phyloP scores from a whole-genome alignment of 2,888 invertebrate species.

The Diarsia mendica region DNA sequence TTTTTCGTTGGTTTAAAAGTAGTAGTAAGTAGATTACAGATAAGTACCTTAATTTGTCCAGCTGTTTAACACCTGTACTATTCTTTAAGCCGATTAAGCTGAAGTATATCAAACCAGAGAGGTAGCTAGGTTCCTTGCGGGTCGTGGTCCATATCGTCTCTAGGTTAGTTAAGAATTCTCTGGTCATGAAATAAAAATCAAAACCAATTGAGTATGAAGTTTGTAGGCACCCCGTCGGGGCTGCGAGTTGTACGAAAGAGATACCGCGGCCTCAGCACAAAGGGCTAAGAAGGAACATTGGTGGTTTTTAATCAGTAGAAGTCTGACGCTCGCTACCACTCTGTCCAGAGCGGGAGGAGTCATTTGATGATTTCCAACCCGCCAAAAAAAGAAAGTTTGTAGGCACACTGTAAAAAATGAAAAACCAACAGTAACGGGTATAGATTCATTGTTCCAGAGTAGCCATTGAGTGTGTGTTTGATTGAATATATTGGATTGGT shows the following conservation, averaged over 20 bases:
- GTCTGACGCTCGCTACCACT: too few relatives aligned
- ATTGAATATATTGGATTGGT: conserved; percentile 51
- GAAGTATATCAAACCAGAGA: neutral
- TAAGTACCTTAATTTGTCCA: too few relatives aligned
- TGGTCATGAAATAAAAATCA: neutral
- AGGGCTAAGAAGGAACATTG: too few relatives aligned
- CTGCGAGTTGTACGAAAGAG: too few relatives aligned
- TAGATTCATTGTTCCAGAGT: conserved; percentile 43
- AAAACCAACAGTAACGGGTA: conserved; percentile 42
- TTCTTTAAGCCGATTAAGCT: neutral
- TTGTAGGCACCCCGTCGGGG: neutral
- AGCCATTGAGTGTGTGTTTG: conserved; percentile 43
- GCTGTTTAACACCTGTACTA: neutral
- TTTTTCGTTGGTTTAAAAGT: too few relatives aligned
- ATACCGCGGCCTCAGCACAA: too few relatives aligned
- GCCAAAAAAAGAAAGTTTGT: neutral
- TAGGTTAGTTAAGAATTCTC: neutral
- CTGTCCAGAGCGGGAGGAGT: too few relatives aligned
- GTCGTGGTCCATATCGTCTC: neutral
- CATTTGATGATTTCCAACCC: too few relatives aligned
- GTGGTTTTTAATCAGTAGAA: too few relatives aligned
- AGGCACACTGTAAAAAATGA: neutral
- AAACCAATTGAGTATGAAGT: neutral
- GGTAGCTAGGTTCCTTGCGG: neutral
- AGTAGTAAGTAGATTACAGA: too few relatives aligned